These are phyloP conservation scores for Eutolmus rufibarbis DNA, from an alignment of 2,888 invertebrate species.

Conservation along the genomic window DNA sequence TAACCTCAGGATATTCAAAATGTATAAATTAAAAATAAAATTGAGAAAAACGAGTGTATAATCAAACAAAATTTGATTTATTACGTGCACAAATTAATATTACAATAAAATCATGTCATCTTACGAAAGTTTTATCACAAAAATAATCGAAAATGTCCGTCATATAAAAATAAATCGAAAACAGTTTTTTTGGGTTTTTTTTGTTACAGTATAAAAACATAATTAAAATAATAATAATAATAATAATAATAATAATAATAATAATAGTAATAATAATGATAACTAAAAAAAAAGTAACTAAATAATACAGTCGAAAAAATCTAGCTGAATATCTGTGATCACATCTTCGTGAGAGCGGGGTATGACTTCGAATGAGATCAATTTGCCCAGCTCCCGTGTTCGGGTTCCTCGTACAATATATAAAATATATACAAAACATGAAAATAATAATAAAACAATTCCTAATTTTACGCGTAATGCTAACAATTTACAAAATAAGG, in stretches of 20 bases:
- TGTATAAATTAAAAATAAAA: neutral
- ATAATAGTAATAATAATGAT: neutral
- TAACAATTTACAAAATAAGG: conserved; percentile 36
- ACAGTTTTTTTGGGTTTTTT: neutral
- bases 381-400: neutral
- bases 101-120: conserved; percentile 14
- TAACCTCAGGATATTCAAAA: too few species aligned
- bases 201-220: neutral
- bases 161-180: conserved; percentile 27
- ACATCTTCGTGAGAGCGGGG: conserved; percentile 18
- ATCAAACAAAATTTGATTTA: conserved; percentile 39
- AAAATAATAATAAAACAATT: conserved; percentile 31
- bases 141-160: conserved; percentile 30
- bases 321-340: conserved; percentile 36
- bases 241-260: conserved; percentile 6
- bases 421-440: conserved; percentile 40
- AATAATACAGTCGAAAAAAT: conserved; percentile 11
- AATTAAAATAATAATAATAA: neutral
- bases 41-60: conserved; percentile 8
- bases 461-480: conserved; percentile 8
- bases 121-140: conserved; percentile 38
- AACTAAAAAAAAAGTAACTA: neutral
- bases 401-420: conserved; percentile 9
- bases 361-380: neutral
- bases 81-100: conserved; percentile 34